phyloP scores from a whole-genome alignment of 2,797 vertebrate species.

The Eulemur coronatus region DNA sequence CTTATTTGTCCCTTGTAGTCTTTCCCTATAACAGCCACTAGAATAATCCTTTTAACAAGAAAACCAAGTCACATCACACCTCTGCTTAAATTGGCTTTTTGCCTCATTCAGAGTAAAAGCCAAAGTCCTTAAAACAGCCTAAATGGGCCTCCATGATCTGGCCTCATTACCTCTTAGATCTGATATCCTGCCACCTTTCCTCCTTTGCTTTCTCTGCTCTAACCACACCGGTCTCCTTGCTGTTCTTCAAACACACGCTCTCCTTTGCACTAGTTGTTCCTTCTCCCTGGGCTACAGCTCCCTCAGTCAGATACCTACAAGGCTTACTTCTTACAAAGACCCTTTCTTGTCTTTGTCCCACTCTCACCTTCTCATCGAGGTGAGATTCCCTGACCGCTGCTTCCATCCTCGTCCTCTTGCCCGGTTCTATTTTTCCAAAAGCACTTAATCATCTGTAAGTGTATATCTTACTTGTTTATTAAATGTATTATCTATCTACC shows the following conservation, averaged over 20 bases:
- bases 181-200: not conserved
- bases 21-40: not conserved
- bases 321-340: not conserved
- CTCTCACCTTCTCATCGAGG: not conserved
- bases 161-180: not conserved
- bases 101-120: not conserved
- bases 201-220: not conserved
- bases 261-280: not conserved
- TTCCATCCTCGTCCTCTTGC: not conserved
- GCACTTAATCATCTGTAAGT: not conserved
- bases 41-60: not conserved
- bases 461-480: not conserved
- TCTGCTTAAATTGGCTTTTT: not conserved
- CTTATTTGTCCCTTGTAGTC: not conserved
- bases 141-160: not conserved
- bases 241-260: not conserved
- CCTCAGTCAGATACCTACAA: not conserved
- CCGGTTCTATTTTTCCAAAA: not conserved
- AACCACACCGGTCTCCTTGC: not conserved
- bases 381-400: not conserved
- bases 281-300: not conserved
- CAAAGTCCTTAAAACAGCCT: not conserved
- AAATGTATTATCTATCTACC: not conserved
- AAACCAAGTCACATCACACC: not conserved
- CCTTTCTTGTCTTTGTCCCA: not conserved